Conservation (phyloP, 1,140 invertebrate genomes). For the Alviniconcha marisindica region DNA sequence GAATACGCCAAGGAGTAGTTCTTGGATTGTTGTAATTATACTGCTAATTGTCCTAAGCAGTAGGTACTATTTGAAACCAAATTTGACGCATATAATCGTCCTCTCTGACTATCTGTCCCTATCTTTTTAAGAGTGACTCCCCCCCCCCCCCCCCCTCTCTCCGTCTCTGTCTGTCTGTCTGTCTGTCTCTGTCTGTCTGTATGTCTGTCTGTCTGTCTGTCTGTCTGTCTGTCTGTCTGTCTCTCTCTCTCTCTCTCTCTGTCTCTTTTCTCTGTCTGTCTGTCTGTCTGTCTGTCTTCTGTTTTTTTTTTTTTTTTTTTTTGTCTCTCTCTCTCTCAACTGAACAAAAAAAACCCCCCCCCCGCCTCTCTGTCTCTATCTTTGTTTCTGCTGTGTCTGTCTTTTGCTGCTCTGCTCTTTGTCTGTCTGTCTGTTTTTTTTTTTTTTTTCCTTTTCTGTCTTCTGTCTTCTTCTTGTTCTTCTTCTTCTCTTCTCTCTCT, state of each 20-base stretch:
- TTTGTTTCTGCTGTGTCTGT: not conserved
- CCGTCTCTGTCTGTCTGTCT: not conserved
- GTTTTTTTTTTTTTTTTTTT: not conserved
- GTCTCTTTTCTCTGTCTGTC: no score
- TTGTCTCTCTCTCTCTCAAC: no score
- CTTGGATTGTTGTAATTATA: no score
- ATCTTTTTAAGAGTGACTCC: not conserved
- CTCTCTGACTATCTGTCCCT: not conserved
- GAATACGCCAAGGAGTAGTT: no score
- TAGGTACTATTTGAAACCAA: no score
- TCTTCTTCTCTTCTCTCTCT: not conserved
- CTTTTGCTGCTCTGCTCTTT: not conserved
- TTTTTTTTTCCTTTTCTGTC: not conserved
- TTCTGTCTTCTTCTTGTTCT: not conserved
- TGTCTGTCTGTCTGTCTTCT: not conserved
- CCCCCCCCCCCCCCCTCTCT: not conserved
- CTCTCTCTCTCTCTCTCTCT: no score
- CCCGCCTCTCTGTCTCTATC: no score
- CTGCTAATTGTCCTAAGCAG: no score
- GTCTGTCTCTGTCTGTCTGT: not conserved
- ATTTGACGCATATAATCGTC: not conserved
- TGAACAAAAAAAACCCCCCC: no score
- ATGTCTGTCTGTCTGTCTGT: not conserved
- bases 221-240: no score
- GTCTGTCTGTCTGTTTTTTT: not conserved